Conservation (phyloP, 2,113 vertebrate species). For the Centropus unirufus region DNA sequence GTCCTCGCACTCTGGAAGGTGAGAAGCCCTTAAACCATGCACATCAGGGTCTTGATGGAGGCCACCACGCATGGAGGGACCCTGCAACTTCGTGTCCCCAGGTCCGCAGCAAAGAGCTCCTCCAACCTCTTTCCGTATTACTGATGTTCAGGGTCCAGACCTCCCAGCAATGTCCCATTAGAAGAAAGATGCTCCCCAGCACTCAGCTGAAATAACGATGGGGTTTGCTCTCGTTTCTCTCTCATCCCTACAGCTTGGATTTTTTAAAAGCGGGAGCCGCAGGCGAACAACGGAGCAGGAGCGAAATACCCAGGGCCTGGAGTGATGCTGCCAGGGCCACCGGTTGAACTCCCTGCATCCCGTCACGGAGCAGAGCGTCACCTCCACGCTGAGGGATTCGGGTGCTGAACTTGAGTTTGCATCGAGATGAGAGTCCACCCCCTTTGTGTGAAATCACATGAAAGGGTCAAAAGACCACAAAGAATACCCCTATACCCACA, state of each 20-base stretch:
- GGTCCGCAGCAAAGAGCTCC: not conserved
- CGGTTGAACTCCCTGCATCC: too few relatives aligned
- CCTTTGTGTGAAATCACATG: not conserved
- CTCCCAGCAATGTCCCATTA: fast-evolving
- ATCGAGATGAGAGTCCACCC: not conserved
- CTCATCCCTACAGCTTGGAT: conserved; percentile 84
- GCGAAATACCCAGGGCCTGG: conserved; percentile 75
- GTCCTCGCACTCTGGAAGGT: conserved; percentile 94
- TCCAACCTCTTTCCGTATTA: fast-evolving
- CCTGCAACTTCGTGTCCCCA: not conserved
- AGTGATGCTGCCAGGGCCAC: conserved; percentile 58
- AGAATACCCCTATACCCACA: not conserved
- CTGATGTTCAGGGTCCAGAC: fast-evolving
- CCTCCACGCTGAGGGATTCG: not conserved
- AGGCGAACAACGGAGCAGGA: conserved; percentile 70
- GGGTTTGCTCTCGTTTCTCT: not conserved
- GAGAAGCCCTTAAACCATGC: fast-evolving
- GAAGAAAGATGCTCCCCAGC: not conserved
- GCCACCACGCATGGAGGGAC: fast-evolving
- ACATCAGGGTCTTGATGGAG: fast-evolving
- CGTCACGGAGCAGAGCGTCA: not conserved
- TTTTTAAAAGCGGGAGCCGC: conserved; percentile 86
- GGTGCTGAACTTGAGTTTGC: not conserved
- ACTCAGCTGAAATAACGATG: not conserved
- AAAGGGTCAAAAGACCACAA: not conserved